Conservation (phyloP, 2,797 vertebrate genomes). For the Lacerta viridis region DNA sequence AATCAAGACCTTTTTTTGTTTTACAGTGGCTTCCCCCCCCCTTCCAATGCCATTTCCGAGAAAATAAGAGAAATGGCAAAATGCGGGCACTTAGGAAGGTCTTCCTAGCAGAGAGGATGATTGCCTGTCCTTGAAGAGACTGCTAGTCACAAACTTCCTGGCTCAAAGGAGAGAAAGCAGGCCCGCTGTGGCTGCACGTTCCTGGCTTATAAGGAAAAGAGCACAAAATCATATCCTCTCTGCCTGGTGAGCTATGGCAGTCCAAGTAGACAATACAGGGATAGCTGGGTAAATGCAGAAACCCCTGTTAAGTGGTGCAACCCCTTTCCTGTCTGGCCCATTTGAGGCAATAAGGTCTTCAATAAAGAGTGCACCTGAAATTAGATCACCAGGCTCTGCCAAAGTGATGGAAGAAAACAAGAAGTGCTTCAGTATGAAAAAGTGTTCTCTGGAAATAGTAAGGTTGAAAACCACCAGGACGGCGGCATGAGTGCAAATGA, state of each 20-base stretch:
- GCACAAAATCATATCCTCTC: background rate
- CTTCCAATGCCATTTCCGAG: background rate
- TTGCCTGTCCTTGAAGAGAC: background rate
- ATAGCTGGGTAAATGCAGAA: background rate
- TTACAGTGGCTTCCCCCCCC: background rate
- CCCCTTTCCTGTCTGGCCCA: background rate
- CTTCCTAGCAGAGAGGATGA: background rate
- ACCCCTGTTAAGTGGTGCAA: background rate
- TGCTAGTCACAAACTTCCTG: background rate
- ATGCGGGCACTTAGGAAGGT: background rate
- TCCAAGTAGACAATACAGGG: background rate
- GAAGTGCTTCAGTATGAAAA: background rate
- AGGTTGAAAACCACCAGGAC: background rate
- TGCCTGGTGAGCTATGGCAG: background rate
- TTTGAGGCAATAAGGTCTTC: background rate
- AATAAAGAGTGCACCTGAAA: background rate
- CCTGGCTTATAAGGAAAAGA: background rate
- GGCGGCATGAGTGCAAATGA: background rate
- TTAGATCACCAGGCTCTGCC: background rate
- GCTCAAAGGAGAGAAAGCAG: background rate
- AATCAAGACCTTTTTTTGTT: slow-evolving; percentile 19
- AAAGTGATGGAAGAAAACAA: no score
- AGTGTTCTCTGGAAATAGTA: background rate
- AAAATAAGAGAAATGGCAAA: background rate
- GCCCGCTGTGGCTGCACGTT: background rate